A percentile compares a stretch with the other conserved stretches of the same genome.
Evolutionary conservation across 2,888 invertebrate genomes (phyloP).

Genomic region (Nasonovia ribisnigri): DNA sequence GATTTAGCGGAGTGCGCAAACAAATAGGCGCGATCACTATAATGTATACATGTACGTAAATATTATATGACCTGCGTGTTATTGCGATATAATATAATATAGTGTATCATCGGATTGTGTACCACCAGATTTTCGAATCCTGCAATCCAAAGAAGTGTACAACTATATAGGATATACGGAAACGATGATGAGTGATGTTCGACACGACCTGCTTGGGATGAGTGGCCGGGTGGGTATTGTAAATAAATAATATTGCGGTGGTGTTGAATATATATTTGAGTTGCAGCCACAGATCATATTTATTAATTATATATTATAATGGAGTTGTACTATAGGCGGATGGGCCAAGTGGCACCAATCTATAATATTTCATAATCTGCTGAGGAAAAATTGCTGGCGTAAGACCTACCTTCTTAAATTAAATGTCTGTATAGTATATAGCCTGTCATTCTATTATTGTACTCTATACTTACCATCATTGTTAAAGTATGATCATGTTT

Average conservation of each 20-base stretch:
- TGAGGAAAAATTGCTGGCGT: neutral
- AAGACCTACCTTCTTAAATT: neutral
- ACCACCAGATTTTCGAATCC: constrained; percentile 11
- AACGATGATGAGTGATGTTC: neutral
- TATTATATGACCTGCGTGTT: neutral
- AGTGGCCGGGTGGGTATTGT: neutral
- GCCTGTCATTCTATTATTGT: neutral
- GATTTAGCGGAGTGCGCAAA: neutral
- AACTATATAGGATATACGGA: neutral
- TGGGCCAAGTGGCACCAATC: neutral
- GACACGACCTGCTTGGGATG: neutral
- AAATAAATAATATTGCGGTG: neutral
- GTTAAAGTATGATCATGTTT: neutral
- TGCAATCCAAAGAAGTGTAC: neutral
- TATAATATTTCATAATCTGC: neutral
- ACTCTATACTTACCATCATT: neutral
- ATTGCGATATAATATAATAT: neutral
- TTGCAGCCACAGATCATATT: neutral
- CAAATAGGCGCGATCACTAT: neutral
- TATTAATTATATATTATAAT: neutral
- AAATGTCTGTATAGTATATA: neutral
- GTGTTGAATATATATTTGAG: neutral
- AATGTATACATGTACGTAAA: neutral
- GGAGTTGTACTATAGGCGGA: neutral
- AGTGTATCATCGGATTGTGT: neutral